Evolutionary conservation across 1,140 invertebrate species (phyloP).

Genomic region (Coboldia fuscipes): DNA sequence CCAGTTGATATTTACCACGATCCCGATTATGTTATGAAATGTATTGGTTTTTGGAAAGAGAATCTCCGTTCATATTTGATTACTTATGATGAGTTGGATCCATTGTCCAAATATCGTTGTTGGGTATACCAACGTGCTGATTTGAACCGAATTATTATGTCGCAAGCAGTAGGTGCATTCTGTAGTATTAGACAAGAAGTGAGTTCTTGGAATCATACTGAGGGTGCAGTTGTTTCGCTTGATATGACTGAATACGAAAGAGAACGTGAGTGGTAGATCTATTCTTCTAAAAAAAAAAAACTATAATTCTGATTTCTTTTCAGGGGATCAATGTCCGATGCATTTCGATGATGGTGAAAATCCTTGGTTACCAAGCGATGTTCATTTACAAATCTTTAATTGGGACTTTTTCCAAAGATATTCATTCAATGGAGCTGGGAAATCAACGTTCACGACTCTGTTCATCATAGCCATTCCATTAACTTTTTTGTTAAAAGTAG

Average conservation of each 20-base stretch:
- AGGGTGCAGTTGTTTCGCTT: conserved; percentile 78
- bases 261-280: conserved; percentile 57
- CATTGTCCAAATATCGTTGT: conserved; percentile 86
- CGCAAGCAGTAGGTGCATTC: conserved; percentile 73
- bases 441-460: no score
- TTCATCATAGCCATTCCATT: no score
- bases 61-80: conserved; percentile 93
- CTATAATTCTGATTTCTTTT: no score
- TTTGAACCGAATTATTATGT: conserved; percentile 71
- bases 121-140: conserved; percentile 95
- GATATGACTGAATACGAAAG: conserved; percentile 82
- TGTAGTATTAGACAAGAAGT: conserved; percentile 84
- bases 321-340: conserved; percentile 74
- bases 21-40: conserved; percentile 91
- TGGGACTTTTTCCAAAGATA: conserved; percentile 17
- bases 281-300: no score
- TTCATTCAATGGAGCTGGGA: no score
- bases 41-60: conserved; percentile 95
- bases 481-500: no score
- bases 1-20: conserved; percentile 91
- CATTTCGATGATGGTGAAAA: conserved; percentile 79
- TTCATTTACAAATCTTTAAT: conserved; percentile 41
- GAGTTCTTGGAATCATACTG: conserved; percentile 61
- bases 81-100: conserved; percentile 90
- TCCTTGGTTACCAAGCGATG: conserved; percentile 57